A percentile compares a stretch with the other conserved stretches of the same genome.
Conservation (phyloP, 2,113 vertebrate genomes). For the Hypanus sabinus region DNA sequence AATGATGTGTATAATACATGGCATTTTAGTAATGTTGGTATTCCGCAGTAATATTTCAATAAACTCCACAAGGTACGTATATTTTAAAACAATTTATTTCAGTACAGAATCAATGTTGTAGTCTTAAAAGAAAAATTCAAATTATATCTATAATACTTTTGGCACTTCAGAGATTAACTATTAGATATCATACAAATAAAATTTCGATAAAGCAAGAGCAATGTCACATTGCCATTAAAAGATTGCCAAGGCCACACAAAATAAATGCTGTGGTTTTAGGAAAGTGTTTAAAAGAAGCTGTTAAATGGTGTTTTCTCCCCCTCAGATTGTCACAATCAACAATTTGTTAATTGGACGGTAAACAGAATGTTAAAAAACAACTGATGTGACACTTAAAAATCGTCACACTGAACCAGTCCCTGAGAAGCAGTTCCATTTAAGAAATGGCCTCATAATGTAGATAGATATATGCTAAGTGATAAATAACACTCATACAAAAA, state of each 20-base stretch:
- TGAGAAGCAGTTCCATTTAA: too few species aligned
- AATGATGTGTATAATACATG: background rate
- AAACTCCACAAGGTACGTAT: background rate
- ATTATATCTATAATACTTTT: constrained; percentile 4
- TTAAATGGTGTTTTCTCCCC: background rate
- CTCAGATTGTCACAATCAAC: too few species aligned
- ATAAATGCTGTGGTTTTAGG: background rate
- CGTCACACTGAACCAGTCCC: too few species aligned
- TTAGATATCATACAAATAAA: background rate
- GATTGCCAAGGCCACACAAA: constrained; percentile 23
- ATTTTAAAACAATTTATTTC: constrained; percentile 19
- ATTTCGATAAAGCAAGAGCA: background rate
- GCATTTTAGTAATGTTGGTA: background rate
- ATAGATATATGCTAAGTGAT: too few species aligned
- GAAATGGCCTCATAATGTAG: too few species aligned
- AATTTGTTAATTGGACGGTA: too few species aligned
- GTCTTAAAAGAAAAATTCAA: constrained; percentile 6
- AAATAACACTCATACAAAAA: too few species aligned
- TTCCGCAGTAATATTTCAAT: background rate
- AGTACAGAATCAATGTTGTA: background rate
- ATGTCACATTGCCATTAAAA: background rate
- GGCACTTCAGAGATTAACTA: background rate
- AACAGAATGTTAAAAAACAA: too few species aligned
- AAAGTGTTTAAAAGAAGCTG: background rate
- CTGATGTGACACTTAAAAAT: too few species aligned